phyloP scores from a whole-genome alignment of 30 jellyfish, hydroid and myxozoan species.

The Aurelia sp. region DNA sequence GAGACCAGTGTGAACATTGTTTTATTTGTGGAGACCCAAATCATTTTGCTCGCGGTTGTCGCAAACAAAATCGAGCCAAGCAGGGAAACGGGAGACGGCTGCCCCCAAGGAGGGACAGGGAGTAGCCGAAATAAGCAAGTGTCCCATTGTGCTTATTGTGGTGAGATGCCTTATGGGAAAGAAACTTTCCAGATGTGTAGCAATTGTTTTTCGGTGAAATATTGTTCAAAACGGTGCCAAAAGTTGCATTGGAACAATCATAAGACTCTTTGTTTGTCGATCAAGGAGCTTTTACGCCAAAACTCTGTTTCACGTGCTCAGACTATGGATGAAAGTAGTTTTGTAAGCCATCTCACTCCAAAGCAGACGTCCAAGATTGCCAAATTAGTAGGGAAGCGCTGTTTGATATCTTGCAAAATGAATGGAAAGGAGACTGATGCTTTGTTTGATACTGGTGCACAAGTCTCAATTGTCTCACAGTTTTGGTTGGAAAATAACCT shows the following conservation, averaged over 20 bases:
- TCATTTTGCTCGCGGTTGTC: slow-evolving; percentile 21
- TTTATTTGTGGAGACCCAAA: slow-evolving; percentile 24
- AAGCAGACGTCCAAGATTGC: slow-evolving; percentile 21
- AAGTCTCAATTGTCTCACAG: slow-evolving; percentile 37
- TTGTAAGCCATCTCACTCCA: slow-evolving; percentile 46
- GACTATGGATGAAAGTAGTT: background rate
- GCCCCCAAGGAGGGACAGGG: no score
- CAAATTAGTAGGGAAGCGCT: slow-evolving; percentile 22
- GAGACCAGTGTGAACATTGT: slow-evolving; percentile 33
- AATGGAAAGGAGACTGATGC: slow-evolving; percentile 19
- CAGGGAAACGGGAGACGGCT: no score
- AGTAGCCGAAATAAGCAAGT: no score
- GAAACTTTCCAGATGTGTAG: no score
- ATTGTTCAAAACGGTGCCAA: no score
- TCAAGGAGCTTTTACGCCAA: background rate
- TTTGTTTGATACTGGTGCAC: slow-evolving; percentile 50
- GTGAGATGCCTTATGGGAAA: no score
- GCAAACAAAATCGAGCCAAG: background rate
- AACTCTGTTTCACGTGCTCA: background rate
- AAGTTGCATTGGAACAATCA: slow-evolving; percentile 28
- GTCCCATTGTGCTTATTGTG: no score
- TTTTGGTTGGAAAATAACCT: slow-evolving; percentile 14
- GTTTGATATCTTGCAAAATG: slow-evolving; percentile 7
- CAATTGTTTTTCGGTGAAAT: no score
- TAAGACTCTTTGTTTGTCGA: slow-evolving; percentile 13